Base-by-base conservation (phyloP, 2,888 invertebrate species). In the Dioctria linearis region DNA sequence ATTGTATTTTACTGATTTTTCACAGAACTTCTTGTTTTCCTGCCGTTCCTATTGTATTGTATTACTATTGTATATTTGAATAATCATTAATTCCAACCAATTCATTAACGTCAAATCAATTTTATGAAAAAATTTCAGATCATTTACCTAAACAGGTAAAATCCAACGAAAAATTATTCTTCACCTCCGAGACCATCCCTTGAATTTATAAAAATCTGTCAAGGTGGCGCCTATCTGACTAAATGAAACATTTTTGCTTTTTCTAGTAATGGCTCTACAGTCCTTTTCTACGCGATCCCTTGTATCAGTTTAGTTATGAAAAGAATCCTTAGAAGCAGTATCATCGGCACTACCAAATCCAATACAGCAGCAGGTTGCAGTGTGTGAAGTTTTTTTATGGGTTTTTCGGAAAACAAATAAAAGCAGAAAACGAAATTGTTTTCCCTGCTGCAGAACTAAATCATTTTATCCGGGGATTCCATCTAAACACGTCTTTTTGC, bases 281-380 rank as follows among this genome's bases (percentile, higher is more conserved):
- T 6, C 5, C 46, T 46, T 5, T 46, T 25, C 46, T n/a, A 46
- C n/a, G 25, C 25, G 25, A 25, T 25, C 37, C 67, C 67, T 49
- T 67, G 46, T 67, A 43, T 43, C 67, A 46, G 25, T 42, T 67
- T 46, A 25, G 25, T 25, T 25, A 25, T 25, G 25, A 25, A 25
- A 25, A 25, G 25, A 25, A 25, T 25, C 46, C 67, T 67, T 8
- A 8, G 43, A 42, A 6, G 5, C 5, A 4, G 61, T 25, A 11
- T 13, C 65, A 42, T 6, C 42, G 11, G 65, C n/a, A 11, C 11
- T 9, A 5, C 57, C 57, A 46, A 46, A 46, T 8, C 5, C 8
- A 46, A 67, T 67, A 67, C 67, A 67, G 43, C 67, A 67, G 43
- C 67, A 67, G 67, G 67, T 67, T 67, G 67, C 67, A 67, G 42